Percentiles rank a stretch among this genome's conserved stretches.
phyloP scores from a whole-genome alignment of 2,888 invertebrate species.

The Bibio marci region DNA sequence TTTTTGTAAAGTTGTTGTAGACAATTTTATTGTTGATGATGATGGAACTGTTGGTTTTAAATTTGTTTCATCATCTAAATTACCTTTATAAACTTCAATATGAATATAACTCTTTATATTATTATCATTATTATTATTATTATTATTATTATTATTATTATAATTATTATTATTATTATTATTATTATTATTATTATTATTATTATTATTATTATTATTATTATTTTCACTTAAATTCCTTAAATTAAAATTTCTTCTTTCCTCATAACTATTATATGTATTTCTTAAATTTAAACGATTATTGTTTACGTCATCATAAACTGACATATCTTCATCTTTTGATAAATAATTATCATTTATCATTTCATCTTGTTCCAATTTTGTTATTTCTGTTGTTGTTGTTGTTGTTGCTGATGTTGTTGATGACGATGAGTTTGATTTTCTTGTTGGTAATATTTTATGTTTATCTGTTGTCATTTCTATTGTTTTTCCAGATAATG shows the following conservation, averaged over 20 bases:
- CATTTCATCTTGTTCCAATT: neutral
- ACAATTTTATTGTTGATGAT: neutral
- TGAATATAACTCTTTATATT: constrained; percentile 6
- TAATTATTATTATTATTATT: neutral
- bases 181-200: neutral
- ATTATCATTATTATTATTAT: neutral
- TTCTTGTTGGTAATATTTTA: no score
- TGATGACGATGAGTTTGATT: no score
- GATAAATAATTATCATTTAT: constrained; percentile 19
- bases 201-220: neutral
- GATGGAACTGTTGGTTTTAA: neutral
- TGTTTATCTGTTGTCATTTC: no score
- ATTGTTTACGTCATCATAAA: constrained; percentile 27
- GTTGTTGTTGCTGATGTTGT: constrained; percentile 8
- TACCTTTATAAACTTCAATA: constrained; percentile 4
- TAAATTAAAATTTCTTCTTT: no score
- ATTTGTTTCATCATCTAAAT: neutral
- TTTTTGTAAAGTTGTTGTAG: neutral
- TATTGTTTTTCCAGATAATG: no score
- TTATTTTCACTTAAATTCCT: neutral
- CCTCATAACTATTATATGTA: neutral
- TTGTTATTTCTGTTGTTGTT: constrained; percentile 3
- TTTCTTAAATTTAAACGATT: constrained; percentile 26
- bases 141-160: constrained; percentile 1
- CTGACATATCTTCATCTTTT: constrained; percentile 24